Evolutionary conservation across 2,797 vertebrate species (phyloP).

Genomic region (Zenarchopterus dispar): DNA sequence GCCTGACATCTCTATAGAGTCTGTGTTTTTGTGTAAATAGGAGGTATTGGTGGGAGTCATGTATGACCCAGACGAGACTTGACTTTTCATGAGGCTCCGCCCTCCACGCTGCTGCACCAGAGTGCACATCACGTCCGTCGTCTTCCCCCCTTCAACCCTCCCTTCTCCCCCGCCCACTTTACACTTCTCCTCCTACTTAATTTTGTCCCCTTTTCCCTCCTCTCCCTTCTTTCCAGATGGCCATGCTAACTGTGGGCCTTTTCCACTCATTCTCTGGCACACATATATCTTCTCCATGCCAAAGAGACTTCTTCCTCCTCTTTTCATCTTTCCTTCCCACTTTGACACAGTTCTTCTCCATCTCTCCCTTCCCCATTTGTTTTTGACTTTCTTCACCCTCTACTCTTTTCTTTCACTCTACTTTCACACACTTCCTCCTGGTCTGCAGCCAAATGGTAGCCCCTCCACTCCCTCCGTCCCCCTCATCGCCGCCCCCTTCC

Average conservation of each 20-base stretch:
- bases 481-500: constrained; percentile 1
- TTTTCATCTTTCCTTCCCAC: constrained; percentile 14
- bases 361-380: constrained; percentile 27
- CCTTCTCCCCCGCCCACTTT: constrained; percentile 16
- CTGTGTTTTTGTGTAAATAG: constrained; percentile 28
- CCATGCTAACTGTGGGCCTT: constrained; percentile 48
- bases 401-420: constrained; percentile 52
- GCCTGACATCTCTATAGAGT: constrained; percentile 31
- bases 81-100: constrained; percentile 64
- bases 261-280: constrained; percentile 55
- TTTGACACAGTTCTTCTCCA: constrained; percentile 19
- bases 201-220: neutral
- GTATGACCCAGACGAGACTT: constrained; percentile 57
- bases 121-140: constrained; percentile 56
- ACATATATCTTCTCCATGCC: constrained; percentile 15
- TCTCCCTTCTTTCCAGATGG: constrained; percentile 57
- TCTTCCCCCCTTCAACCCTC: constrained; percentile 32
- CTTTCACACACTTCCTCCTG: constrained; percentile 53
- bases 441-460: constrained; percentile 46
- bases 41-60: constrained; percentile 20
- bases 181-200: constrained; percentile 10
- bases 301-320: constrained; percentile 29
- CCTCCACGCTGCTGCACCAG: constrained; percentile 72
- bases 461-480: constrained; percentile 28
- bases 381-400: constrained; percentile 41